A percentile compares a stretch with the other conserved stretches of the same genome.
Conservation (phyloP, 2,888 invertebrate genomes). For the Muscina levida region DNA sequence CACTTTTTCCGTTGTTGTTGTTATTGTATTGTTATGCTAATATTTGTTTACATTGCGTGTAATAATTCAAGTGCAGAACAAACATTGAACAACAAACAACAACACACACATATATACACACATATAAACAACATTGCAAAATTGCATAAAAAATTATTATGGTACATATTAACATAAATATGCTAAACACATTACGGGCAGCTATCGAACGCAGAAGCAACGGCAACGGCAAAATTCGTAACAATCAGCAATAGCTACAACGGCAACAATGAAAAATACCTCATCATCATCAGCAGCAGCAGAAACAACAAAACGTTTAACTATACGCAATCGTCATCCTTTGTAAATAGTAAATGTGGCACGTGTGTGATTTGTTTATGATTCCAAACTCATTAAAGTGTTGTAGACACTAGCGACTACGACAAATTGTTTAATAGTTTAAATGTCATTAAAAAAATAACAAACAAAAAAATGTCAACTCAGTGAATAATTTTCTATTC, state of each 20-base stretch:
- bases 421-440: background rate
- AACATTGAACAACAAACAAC: constrained; percentile 54
- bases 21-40: constrained; percentile 54
- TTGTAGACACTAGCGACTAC: background rate
- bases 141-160: background rate
- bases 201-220: no score
- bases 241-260: background rate
- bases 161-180: constrained; percentile 21
- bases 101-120: background rate
- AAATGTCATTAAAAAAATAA: background rate
- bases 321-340: constrained; percentile 1
- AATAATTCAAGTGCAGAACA: constrained; percentile 65
- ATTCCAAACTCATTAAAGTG: no score
- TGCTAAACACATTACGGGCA: constrained; percentile 29
- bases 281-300: background rate
- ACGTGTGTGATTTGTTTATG: constrained; percentile 26
- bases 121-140: constrained; percentile 13
- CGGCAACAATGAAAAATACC: background rate
- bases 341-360: background rate
- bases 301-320: background rate
- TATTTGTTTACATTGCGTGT: constrained; percentile 66
- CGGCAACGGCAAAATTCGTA: background rate
- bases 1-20: background rate
- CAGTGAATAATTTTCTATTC: background rate
- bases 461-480: background rate